These are phyloP conservation scores for Micronisus gabar DNA, from an alignment of 2,113 vertebrate genomes.

Conservation along the genomic window DNA sequence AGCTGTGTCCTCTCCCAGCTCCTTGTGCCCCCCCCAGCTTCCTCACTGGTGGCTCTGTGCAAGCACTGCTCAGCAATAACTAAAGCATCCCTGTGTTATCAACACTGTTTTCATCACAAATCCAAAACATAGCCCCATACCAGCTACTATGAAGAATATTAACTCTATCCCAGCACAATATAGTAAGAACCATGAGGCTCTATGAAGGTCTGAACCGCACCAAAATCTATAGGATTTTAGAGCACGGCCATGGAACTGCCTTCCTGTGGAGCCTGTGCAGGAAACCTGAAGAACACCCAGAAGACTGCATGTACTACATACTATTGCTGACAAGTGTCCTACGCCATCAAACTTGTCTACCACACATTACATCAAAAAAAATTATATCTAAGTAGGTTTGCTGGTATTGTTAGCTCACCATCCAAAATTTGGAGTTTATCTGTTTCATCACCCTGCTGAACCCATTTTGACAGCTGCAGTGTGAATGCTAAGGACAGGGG, in stretches of 20 bases:
- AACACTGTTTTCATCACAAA: no score
- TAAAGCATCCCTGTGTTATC: no score
- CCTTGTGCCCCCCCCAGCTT: no score
- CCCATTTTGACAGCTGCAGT: not conserved
- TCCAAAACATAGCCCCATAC: no score
- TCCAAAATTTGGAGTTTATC: not conserved
- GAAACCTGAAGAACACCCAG: not conserved
- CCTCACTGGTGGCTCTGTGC: no score
- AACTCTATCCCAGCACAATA: no score
- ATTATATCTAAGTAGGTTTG: not conserved
- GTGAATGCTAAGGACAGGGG: not conserved
- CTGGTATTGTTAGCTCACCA: not conserved
- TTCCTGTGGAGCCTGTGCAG: fast-evolving
- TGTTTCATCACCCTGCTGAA: not conserved
- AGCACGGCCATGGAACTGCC: not conserved
- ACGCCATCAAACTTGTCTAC: not conserved
- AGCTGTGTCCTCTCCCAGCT: no score
- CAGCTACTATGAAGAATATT: no score
- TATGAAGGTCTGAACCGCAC: not conserved
- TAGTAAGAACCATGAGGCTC: not conserved
- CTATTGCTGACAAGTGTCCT: not conserved
- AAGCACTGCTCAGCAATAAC: no score
- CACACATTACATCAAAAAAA: not conserved
- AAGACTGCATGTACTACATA: not conserved
- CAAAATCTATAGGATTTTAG: not conserved